Base-by-base conservation (phyloP, 2,888 invertebrate species). In the Gymnosoma rotundatum region DNA sequence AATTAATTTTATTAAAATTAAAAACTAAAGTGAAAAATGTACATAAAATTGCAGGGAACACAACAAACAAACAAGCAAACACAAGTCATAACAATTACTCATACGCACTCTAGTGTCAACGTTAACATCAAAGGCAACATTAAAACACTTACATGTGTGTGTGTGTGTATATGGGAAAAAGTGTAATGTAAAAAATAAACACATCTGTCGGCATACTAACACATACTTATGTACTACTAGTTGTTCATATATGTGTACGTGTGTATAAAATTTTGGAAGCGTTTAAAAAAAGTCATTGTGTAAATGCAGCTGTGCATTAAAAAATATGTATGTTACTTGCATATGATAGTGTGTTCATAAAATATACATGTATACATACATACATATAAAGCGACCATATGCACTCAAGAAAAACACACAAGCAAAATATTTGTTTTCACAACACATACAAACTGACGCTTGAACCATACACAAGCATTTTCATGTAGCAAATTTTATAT, bases 361-460 rank as follows among this genome's bases (percentile, higher is more conserved):
- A 25, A 25, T 45, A 45, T 58, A 58, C 7, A 69, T n/a, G 20
- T 42, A 54, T 18, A 38, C 56, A 64, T 25, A 67, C n/a, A 48
- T 56, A 74, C 25, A 69, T 70, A 14, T 36, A 36, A 60, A 69
- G 32, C 56, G 56, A 32, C 74, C 56, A 75, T 75, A 74, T 80
- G 78, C 83, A 81, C 76, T 86, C 83, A 70, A 64, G 58, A 61
- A 63, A 72, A 75, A 86, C 87, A 80, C 84, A 89, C 79, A 85
- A 70, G 75, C 61, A 86, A 78, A 73, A 76, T 67, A 80, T 80
- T 63, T 64, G 56, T 61, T 50, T 83, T 85, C 86, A 87, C 86
- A 88, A 87, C 80, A 64, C 69, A 75, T 83, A 87, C 75, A 85
- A 75, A 80, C 82, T 25, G n/a, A 36, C 21, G 63, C 20, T 32